phyloP scores from a whole-genome alignment of 2,113 vertebrate species.

The Cavia porcellus region DNA sequence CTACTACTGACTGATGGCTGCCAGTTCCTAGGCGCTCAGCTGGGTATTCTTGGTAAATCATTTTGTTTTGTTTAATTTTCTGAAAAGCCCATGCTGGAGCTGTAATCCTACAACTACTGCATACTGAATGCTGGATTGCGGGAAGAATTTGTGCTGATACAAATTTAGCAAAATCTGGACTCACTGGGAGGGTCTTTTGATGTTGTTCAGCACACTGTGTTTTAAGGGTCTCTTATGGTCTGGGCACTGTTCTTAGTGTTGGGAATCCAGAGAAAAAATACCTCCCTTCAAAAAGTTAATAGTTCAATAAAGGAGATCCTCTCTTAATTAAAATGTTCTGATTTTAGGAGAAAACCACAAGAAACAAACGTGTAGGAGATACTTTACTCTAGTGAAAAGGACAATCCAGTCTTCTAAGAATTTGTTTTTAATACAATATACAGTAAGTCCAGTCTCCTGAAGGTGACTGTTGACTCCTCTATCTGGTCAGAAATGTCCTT shows the following conservation, averaged over 20 bases:
- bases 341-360: background rate
- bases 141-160: background rate
- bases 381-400: background rate
- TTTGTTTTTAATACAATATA: background rate
- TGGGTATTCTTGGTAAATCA: background rate
- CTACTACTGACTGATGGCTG: background rate
- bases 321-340: background rate
- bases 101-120: background rate
- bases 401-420: background rate
- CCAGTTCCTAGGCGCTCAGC: background rate
- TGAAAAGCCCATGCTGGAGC: background rate
- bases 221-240: background rate
- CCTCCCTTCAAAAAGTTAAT: background rate
- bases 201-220: background rate
- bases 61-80: slow-evolving; percentile 40
- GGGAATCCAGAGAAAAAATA: background rate
- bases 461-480: background rate
- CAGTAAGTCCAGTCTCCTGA: background rate
- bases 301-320: background rate
- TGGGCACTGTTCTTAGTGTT: background rate
- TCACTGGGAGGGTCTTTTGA: background rate
- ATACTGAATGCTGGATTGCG: too few species aligned
- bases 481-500: background rate
- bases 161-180: background rate
- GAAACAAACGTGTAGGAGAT: background rate